Base-by-base conservation (phyloP, 2,888 invertebrate genomes). In the Keiferia lycopersicella region DNA sequence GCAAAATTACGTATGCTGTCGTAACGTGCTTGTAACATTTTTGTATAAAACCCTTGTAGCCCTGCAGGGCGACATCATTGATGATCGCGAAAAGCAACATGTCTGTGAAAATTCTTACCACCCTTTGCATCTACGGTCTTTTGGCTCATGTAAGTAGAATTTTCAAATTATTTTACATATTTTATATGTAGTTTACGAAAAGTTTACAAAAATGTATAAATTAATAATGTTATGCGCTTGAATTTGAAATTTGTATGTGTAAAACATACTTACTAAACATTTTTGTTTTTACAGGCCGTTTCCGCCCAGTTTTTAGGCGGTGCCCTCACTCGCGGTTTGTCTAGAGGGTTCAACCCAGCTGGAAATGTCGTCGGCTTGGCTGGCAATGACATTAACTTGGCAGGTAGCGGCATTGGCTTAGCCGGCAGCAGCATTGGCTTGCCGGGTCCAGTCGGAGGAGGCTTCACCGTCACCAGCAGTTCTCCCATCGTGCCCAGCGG, bases 401-500 rank as follows among this genome's bases (percentile, higher is more conserved):
- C 51, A 11, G 51, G 51, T 12, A 20, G 12, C 22, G 51, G 51
- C 3, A 12, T 18, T 20, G 51, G 51, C 51, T 41, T 41, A 14
- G 22, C 51, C 12, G 22, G 20, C 22, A 22, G 48, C 20, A 7
- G 20, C 18, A 1, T 10, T 1, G 11, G 10, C 18, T 50, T 18
- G 11, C 3, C 50, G 12, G 45, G n/a, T n/a, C 45, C 45, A 8
- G 45, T 4, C 57, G 73, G 73, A 0, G 71, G 71, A 7, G 66
- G 65, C 8, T 66, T 78, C 11, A 64, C 70, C 8, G 68, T 73
- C 1, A 61, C 74, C 60, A 75, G 75, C 60, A 68, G 71, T n/a
- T 78, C 69, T 59, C 75, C 71, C 0, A 66, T 73, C 18, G 65
- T 70, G 4, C 72, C 75, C 4, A 66, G 63, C 53, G 69, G 67